Evolutionary conservation across 2,113 vertebrate species (phyloP), one percentile per base, ranked within the genome.

Genomic region (Corynorhinus townsendii): DNA sequence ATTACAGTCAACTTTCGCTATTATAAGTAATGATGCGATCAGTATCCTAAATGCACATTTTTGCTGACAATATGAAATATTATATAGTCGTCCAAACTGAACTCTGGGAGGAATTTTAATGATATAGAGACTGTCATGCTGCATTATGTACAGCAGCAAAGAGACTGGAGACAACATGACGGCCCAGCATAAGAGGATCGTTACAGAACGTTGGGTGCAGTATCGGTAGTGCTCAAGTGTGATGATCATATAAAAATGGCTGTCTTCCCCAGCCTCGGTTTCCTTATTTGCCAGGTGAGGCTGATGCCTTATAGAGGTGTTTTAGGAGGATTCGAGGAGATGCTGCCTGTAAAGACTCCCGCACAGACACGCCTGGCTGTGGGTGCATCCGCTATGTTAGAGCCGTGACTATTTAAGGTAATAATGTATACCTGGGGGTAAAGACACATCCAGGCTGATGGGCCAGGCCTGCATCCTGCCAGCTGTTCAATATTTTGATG

Each of bases 41-140:
- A 95, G 94, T 69, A 71, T 81, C 92, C 85, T 83, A 33, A 40
- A 91, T 71, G 92, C 96, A 93, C 54, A 33, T 95, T 90, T 95
- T 84, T 76, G 88, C 79, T 93, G 96, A 96, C 97, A 96, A 89
- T 64, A 90, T 96, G 95, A 97, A 96, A 96, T 96, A 97, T 94
- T 95, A 94, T 49, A 79, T 26, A 77, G 95, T 75, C 40, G 4
- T 88, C 92, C 92, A 95, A 95, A 97, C 90, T 85, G 94, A 92
- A 95, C 95, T 95, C 94, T 94, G 95, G 72, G 85, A 90, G 95
- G 94, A 83, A 88, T 59, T 81, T 73, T 94, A 95, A 92, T 90
- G 87, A 87, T 52, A 49, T 4, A 49, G 89, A 85, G 66, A 84
- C 80, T 79, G 85, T 85, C 59, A 5, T 0, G 0, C 52, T 90